Conservation (phyloP, 2,113 vertebrate genomes). For the Aleadryas rufinucha region DNA sequence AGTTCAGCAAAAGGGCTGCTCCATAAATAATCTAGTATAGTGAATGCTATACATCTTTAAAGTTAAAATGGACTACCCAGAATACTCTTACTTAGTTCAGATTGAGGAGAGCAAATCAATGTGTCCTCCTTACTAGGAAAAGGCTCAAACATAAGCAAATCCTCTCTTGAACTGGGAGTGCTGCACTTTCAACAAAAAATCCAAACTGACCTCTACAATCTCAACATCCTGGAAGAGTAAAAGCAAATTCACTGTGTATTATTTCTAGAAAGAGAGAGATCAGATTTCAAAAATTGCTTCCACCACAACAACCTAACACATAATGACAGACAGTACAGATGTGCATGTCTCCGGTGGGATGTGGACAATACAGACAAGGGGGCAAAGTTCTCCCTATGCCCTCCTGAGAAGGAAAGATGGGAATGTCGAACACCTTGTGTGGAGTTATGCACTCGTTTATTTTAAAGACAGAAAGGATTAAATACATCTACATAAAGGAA, state of each 20-base stretch:
- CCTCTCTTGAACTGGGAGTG: background rate
- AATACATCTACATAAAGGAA: conserved; percentile 58
- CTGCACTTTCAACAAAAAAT: background rate
- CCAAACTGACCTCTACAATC: background rate
- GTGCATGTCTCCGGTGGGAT: background rate
- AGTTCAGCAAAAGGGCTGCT: background rate
- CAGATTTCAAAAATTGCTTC: background rate
- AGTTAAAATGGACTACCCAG: background rate
- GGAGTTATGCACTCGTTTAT: background rate
- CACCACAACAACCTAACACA: background rate
- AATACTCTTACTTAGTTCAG: background rate
- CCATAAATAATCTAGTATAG: background rate
- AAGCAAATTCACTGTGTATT: background rate
- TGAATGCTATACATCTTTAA: background rate
- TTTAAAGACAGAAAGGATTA: conserved; percentile 56
- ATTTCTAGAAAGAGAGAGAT: background rate
- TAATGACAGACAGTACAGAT: background rate
- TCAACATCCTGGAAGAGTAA: background rate
- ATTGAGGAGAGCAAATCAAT: background rate
- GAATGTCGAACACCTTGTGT: background rate
- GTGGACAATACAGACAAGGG: background rate
- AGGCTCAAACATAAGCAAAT: background rate
- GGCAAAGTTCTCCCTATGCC: background rate
- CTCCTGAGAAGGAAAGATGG: background rate
- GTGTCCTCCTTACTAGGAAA: background rate